Evolutionary conservation across 2,888 invertebrate genomes (phyloP).

Genomic region (Polymixis flavicincta): DNA sequence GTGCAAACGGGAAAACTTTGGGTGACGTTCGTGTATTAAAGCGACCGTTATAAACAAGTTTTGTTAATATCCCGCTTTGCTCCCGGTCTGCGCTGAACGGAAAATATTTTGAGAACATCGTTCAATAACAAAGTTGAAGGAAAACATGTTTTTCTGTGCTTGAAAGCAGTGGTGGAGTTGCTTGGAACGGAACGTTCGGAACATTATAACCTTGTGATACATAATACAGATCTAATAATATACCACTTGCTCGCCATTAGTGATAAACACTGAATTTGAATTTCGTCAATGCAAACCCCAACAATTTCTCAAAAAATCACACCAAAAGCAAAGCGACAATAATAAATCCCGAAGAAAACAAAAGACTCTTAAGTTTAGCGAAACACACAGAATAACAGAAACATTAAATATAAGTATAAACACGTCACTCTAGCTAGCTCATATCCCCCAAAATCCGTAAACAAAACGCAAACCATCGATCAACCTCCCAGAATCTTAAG

Average conservation of each 20-base stretch:
- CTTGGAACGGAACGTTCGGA: slow-evolving; percentile 22
- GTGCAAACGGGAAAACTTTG: slow-evolving; percentile 57
- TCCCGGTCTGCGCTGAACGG: slow-evolving; percentile 43
- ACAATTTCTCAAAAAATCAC: not conserved
- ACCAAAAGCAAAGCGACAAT: not conserved
- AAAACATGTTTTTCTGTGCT: slow-evolving; percentile 61
- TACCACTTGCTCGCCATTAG: not conserved
- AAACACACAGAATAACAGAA: not conserved
- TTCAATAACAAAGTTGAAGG: slow-evolving; percentile 63
- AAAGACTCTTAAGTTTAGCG: not conserved
- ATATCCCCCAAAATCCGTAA: slow-evolving; percentile 26
- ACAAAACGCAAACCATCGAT: slow-evolving; percentile 55
- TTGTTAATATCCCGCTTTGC: slow-evolving; percentile 51
- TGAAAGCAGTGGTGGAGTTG: slow-evolving; percentile 29
- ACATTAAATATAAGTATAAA: slow-evolving; percentile 1
- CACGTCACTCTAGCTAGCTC: slow-evolving; percentile 5
- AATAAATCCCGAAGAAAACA: not conserved
- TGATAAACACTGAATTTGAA: not conserved
- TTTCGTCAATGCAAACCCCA: no score
- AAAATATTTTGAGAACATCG: slow-evolving; percentile 61
- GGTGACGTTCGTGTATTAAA: slow-evolving; percentile 53
- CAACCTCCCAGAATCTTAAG: slow-evolving; percentile 51
- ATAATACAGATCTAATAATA: not conserved
- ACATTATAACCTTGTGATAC: slow-evolving; percentile 22
- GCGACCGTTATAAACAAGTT: slow-evolving; percentile 58